Evolutionary conservation across 2,113 vertebrate genomes (phyloP).

Genomic region (Platichthys stellatus): DNA sequence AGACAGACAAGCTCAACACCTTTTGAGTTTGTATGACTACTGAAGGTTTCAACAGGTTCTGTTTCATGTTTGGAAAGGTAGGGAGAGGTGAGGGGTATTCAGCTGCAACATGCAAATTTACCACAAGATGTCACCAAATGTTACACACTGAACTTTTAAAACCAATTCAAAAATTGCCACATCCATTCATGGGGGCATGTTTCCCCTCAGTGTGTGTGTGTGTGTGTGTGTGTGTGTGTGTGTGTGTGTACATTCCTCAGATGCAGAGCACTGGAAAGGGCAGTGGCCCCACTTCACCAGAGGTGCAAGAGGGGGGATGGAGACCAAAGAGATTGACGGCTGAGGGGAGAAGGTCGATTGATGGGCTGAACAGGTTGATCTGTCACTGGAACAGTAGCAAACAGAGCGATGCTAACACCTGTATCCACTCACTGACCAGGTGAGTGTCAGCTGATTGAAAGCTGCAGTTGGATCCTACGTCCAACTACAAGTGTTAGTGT

Average conservation of each 20-base stretch:
- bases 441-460: neutral
- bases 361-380: slow-evolving; percentile 55
- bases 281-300: slow-evolving; percentile 69
- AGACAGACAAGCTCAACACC: too few relatives aligned
- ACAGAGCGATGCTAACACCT: too few relatives aligned
- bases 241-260: slow-evolving; percentile 70
- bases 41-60: too few relatives aligned
- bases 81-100: too few relatives aligned
- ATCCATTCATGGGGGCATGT: slow-evolving; percentile 27
- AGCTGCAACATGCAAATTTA: too few relatives aligned
- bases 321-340: slow-evolving; percentile 60
- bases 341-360: slow-evolving; percentile 19
- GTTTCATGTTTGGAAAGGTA: too few relatives aligned
- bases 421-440: neutral
- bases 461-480: neutral
- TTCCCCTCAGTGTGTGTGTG: slow-evolving; percentile 26
- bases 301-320: slow-evolving; percentile 63
- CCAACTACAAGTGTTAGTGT: neutral
- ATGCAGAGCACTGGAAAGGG: slow-evolving; percentile 70
- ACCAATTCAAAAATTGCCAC: too few relatives aligned
- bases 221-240: slow-evolving; percentile 23
- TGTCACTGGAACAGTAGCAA: neutral
- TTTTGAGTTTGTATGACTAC: too few relatives aligned
- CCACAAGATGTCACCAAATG: too few relatives aligned
- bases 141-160: too few relatives aligned